These are phyloP conservation scores for Hylyphantes graminicola DNA, from an alignment of 1,140 invertebrate species.

Conservation along the genomic window DNA sequence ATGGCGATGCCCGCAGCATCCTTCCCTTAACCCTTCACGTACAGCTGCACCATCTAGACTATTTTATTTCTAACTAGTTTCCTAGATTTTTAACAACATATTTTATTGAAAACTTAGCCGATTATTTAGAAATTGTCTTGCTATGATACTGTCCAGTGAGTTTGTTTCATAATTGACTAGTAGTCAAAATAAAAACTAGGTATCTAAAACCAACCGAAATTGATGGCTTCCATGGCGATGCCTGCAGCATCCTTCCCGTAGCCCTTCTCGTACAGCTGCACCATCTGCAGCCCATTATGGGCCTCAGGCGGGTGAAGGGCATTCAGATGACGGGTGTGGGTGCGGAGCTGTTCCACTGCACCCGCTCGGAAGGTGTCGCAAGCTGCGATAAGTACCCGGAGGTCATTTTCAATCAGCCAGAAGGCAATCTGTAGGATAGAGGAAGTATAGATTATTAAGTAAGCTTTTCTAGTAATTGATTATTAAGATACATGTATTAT, in stretches of 20 bases:
- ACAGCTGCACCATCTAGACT: constrained; percentile 94
- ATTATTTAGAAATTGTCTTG: too few species aligned
- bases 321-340: constrained; percentile 93
- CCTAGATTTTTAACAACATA: too few species aligned
- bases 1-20: constrained; percentile 98
- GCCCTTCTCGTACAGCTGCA: constrained; percentile 96
- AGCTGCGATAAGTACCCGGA: constrained; percentile 96
- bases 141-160: too few species aligned
- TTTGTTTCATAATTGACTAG: background rate
- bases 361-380: constrained; percentile 99
- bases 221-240: constrained; percentile 97
- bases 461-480: too few species aligned
- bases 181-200: too few species aligned
- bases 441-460: too few species aligned
- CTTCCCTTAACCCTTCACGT: constrained; percentile 95
- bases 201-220: constrained; percentile 73
- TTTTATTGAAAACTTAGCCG: too few species aligned
- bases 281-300: constrained; percentile 77
- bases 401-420: constrained; percentile 98
- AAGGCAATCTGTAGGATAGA: constrained; percentile 82
- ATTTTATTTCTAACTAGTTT: too few species aligned
- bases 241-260: constrained; percentile 96
- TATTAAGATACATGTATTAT: too few species aligned
- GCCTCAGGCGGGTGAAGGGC: constrained; percentile 76
- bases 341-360: constrained; percentile 97